phyloP scores from a whole-genome alignment of 2,888 invertebrate species.

The Trissoscelio sp. region DNA sequence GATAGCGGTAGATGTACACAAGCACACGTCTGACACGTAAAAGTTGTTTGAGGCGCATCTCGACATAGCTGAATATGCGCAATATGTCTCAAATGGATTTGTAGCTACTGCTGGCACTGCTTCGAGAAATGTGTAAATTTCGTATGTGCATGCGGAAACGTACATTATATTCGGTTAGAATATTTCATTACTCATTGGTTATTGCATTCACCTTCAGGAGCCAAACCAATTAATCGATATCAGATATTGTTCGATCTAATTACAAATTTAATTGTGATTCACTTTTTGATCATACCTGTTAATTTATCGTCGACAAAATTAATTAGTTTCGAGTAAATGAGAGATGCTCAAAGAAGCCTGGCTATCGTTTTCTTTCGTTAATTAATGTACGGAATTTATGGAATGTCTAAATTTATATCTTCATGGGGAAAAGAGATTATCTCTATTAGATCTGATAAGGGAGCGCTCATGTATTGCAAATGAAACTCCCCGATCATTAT shows the following conservation, averaged over 20 bases:
- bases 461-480: slow-evolving; percentile 52
- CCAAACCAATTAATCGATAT: slow-evolving; percentile 10
- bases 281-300: neutral
- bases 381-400: slow-evolving; percentile 56
- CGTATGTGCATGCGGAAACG: slow-evolving; percentile 42
- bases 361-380: slow-evolving; percentile 43
- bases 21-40: slow-evolving; percentile 50
- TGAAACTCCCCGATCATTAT: slow-evolving; percentile 52
- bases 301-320: slow-evolving; percentile 14
- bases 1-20: slow-evolving; percentile 66
- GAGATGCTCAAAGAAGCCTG: neutral
- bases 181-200: slow-evolving; percentile 30
- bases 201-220: neutral
- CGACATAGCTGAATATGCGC: slow-evolving; percentile 49
- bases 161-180: slow-evolving; percentile 27
- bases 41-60: slow-evolving; percentile 58
- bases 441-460: slow-evolving; percentile 52
- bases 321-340: slow-evolving; percentile 33
- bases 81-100: slow-evolving; percentile 60
- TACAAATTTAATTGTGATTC: slow-evolving; percentile 32
- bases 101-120: slow-evolving; percentile 48
- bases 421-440: slow-evolving; percentile 60
- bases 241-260: slow-evolving; percentile 9
- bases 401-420: slow-evolving; percentile 53
- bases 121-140: slow-evolving; percentile 54